Evolutionary conservation across 2,797 vertebrate genomes (phyloP).

Genomic region (Gallinago stenura): DNA sequence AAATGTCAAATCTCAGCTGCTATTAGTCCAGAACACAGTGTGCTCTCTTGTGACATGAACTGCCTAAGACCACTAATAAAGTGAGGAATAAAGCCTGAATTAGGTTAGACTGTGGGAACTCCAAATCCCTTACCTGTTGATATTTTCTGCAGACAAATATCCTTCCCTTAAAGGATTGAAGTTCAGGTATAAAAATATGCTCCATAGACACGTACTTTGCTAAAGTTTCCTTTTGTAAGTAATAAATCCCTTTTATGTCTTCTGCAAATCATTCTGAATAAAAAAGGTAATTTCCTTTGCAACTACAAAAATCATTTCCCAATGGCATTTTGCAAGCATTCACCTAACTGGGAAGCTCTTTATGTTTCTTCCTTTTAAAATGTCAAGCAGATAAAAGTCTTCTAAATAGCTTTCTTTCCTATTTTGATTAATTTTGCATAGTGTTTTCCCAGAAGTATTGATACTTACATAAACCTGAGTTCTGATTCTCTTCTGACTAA

Average conservation of each 20-base stretch:
- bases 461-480: slow-evolving; percentile 97
- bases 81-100: neutral
- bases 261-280: slow-evolving; percentile 15
- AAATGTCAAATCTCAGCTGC: slow-evolving; percentile 32
- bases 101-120: neutral
- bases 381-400: slow-evolving; percentile 52
- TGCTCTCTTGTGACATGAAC: slow-evolving; percentile 3
- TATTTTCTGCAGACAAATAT: slow-evolving; percentile 45
- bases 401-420: slow-evolving; percentile 11
- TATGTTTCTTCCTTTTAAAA: slow-evolving; percentile 79
- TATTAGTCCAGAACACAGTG: slow-evolving; percentile 4
- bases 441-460: slow-evolving; percentile 2
- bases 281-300: slow-evolving; percentile 37
- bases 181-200: neutral
- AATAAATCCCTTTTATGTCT: neutral
- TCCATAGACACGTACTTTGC: neutral
- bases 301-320: slow-evolving; percentile 49
- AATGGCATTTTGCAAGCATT: slow-evolving; percentile 40
- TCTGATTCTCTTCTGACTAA: slow-evolving; percentile 97
- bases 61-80: neutral
- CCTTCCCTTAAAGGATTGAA: neutral
- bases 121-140: slow-evolving; percentile 12
- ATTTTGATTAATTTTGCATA: slow-evolving; percentile 55
- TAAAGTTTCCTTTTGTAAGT: slow-evolving; percentile 25
- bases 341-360: slow-evolving; percentile 68